A percentile compares a stretch with the other conserved stretches of the same genome.
phyloP scores from a whole-genome alignment of 2,888 invertebrate genomes.

The Ypsolopha scabrella region DNA sequence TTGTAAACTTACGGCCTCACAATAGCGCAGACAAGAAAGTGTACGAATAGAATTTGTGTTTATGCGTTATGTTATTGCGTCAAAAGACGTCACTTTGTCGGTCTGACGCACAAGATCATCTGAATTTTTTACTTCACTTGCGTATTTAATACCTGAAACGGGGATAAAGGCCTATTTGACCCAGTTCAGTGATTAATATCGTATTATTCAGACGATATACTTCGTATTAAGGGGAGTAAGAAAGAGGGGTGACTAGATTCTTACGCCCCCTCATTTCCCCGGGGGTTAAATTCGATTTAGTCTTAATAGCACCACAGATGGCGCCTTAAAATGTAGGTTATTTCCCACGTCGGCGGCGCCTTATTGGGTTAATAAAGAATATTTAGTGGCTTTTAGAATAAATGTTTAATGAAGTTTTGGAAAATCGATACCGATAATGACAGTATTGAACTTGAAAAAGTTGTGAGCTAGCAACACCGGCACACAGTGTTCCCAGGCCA shows the following conservation, averaged over 20 bases:
- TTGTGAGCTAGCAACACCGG: neutral
- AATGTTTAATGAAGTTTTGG: neutral
- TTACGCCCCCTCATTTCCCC: conserved; percentile 1
- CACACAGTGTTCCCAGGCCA: neutral
- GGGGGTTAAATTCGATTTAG: conserved; percentile 1
- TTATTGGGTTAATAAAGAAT: neutral
- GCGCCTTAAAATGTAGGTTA: conserved; percentile 3
- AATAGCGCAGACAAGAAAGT: neutral
- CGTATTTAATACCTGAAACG: no score
- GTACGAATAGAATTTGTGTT: no score
- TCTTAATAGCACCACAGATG: conserved; percentile 9
- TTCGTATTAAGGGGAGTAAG: neutral
- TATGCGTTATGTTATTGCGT: neutral
- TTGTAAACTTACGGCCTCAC: neutral
- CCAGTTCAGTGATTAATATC: no score
- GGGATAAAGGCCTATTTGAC: no score
- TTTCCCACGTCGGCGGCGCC: conserved; percentile 1
- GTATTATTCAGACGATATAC: neutral
- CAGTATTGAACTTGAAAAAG: neutral
- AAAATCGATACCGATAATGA: neutral
- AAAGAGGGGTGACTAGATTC: neutral
- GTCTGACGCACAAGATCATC: neutral
- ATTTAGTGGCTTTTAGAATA: neutral
- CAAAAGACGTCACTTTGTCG: neutral
- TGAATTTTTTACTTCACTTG: no score